phyloP scores from a whole-genome alignment of 1,140 invertebrate species.

The Gyrodactylus salaris region DNA sequence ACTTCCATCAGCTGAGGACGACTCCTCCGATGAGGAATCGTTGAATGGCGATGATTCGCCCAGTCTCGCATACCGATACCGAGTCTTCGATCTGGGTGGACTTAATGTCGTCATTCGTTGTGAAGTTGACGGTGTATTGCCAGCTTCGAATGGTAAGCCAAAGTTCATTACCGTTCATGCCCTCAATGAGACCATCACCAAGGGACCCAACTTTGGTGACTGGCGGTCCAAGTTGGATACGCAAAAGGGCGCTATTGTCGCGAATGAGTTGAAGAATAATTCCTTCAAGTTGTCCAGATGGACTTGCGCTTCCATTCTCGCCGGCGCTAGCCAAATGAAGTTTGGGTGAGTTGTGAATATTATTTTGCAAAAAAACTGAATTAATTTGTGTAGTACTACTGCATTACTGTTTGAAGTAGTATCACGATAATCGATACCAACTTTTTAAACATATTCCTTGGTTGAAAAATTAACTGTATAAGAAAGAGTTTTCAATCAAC shows the following conservation, averaged over 20 bases:
- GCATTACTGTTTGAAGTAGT: too few species aligned
- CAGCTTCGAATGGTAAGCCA: conserved; percentile 47
- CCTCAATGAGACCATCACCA: conserved; percentile 91
- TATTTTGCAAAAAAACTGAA: too few species aligned
- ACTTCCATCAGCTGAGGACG: too few species aligned
- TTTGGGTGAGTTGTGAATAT: conserved; percentile 47
- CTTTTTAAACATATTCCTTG: too few species aligned
- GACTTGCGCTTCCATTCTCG: conserved; percentile 61
- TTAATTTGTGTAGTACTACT: too few species aligned
- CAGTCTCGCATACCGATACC: conserved; percentile 29
- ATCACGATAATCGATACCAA: too few species aligned
- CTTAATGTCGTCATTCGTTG: conserved; percentile 61
- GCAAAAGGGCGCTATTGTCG: conserved; percentile 83
- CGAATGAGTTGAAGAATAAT: conserved; percentile 90
- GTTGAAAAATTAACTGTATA: too few species aligned
- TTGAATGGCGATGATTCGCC: too few species aligned
- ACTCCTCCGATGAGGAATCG: too few species aligned
- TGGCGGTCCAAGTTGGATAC: conserved; percentile 88
- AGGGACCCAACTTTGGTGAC: conserved; percentile 54
- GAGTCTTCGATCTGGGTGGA: conserved; percentile 73
- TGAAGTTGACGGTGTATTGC: conserved; percentile 74
- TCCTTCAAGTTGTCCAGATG: conserved; percentile 88
- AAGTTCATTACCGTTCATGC: conserved; percentile 87
- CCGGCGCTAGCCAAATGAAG: conserved; percentile 83
- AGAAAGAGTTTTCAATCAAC: too few species aligned